Evolutionary conservation across 2,113 vertebrate species (phyloP), one percentile per base, ranked within the genome.

Genomic region (Antechinus stuartii): DNA sequence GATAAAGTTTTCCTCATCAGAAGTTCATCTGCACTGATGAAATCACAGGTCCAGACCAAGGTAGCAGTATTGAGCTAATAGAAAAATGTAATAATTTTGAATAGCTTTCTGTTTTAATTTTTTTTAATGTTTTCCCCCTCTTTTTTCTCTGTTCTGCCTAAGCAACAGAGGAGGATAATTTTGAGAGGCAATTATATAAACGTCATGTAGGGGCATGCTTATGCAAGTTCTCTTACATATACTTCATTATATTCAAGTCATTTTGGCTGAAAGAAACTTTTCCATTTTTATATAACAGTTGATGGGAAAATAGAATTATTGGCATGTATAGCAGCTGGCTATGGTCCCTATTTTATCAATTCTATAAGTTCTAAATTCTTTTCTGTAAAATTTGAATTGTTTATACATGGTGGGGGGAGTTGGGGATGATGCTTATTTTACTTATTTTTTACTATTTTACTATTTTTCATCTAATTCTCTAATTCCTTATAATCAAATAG

Each of bases 361-460:
- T 47, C 56, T 84, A 0, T 84, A 84, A 84, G n/a, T 42, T 84
- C 7, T 84, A 42, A 84, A 42, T 84, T 84, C 35, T 23, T 0
- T 84, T 84, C n/a, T 84, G 22, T 42, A 42, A 84, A n/a, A 84
- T 42, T 42, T 84, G 16, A 84, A 84, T 84, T 84, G 5, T 84
- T 7, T 84, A 84, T 84, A 84, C 35, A 84, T 42, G 23, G 68
- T 19, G 68, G 68, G 0, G 6, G 16, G 42, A 84, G 7, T 42
- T 23, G 35, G 30, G 8, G 35, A 22, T 76, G 5, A 22, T 91
- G 24, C 8, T 19, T 1, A 3, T 68, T 97, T 96, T 95, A 23
- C 49, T 47, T 94, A 94, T 89, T 47, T 91, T 90, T 96, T 95
- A 23, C 49, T 47, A 47, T 47, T 47, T 96, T 95, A 23, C 49